Evolutionary conservation across 2,113 vertebrate genomes (phyloP).

Genomic region (Corythornis madagascariensis): DNA sequence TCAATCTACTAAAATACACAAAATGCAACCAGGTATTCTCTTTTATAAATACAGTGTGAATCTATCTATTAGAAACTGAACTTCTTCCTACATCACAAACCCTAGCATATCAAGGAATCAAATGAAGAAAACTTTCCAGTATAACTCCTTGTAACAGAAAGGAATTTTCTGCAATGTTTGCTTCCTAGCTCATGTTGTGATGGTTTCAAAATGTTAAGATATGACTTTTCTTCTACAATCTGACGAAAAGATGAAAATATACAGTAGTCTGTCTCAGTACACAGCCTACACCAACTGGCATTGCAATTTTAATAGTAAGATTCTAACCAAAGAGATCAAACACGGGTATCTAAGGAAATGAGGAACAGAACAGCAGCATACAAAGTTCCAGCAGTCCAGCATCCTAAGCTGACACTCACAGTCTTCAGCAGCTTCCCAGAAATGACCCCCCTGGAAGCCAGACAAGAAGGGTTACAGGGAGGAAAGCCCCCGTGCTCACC

Average conservation of each 20-base stretch:
- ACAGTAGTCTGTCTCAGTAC: neutral
- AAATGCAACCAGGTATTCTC: neutral
- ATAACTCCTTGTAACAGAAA: neutral
- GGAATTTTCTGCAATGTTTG: neutral
- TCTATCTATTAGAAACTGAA: neutral
- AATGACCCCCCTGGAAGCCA: neutral
- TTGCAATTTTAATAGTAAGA: neutral
- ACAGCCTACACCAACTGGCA: neutral
- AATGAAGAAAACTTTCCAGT: neutral
- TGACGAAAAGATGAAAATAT: neutral
- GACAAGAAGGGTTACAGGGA: neutral
- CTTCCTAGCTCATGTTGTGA: neutral
- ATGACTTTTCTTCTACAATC: neutral
- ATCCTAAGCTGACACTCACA: neutral
- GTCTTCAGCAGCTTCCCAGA: neutral
- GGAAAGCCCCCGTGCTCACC: constrained; percentile 75
- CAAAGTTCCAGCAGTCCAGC: neutral
- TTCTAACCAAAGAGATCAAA: neutral
- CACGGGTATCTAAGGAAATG: neutral
- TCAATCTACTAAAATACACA: neutral
- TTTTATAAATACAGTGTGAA: neutral
- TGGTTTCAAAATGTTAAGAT: neutral
- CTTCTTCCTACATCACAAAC: neutral
- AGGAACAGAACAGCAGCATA: neutral
- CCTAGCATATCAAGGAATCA: neutral